Evolutionary conservation across 1,140 invertebrate species (phyloP).

Genomic region (Acromyrmex heyeri): DNA sequence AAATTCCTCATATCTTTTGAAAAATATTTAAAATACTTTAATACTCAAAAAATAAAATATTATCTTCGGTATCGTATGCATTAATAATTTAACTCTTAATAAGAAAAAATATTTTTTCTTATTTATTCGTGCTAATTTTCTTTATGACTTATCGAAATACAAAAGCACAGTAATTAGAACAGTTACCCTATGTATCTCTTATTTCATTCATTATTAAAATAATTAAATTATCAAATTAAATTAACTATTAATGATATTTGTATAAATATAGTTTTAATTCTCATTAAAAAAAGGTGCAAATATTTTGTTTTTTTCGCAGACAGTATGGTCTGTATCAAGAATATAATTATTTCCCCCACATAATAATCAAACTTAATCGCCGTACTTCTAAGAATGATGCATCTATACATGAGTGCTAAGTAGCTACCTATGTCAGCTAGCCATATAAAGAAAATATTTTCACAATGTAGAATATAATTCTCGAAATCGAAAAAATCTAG

Average conservation of each 20-base stretch:
- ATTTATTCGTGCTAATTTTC: no score
- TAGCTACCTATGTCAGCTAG: neutral
- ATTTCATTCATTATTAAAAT: neutral
- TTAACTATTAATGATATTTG: neutral
- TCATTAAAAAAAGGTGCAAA: constrained; percentile 1
- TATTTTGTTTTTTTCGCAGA: neutral
- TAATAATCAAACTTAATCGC: neutral
- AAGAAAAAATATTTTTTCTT: no score
- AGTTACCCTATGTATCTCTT: neutral
- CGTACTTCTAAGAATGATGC: constrained; percentile 5
- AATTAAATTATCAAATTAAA: neutral
- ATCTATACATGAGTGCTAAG: neutral
- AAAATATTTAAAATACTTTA: no score
- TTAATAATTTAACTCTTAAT: no score
- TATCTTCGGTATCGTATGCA: no score
- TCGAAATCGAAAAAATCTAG: neutral
- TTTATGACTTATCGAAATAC: no score
- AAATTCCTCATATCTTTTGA: no score
- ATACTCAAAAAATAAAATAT: no score
- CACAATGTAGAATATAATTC: neutral
- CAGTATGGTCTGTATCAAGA: neutral
- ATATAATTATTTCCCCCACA: neutral
- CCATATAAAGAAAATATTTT: neutral
- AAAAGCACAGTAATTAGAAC: no score
- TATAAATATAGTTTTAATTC: neutral